A percentile compares a stretch with the other conserved stretches of the same genome.
Evolutionary conservation across 2,113 vertebrate genomes (phyloP).

Genomic region (Silurus asotus): DNA sequence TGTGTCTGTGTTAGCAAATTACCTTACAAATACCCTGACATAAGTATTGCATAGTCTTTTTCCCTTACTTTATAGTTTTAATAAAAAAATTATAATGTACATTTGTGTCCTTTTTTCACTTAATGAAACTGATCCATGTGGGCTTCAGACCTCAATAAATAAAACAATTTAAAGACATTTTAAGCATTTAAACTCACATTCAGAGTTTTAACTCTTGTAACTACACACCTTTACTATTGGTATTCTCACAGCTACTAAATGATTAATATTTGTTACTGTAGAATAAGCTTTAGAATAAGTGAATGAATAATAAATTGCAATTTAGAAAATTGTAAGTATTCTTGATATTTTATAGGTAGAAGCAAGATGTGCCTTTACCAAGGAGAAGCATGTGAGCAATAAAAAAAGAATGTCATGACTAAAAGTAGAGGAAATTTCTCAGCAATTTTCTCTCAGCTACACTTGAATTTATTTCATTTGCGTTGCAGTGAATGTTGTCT

Average conservation of each 20-base stretch:
- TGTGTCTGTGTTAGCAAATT: background rate
- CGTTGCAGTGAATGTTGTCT: background rate
- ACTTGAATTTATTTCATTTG: background rate
- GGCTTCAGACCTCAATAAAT: slow-evolving; percentile 13
- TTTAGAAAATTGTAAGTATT: background rate
- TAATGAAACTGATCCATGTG: background rate
- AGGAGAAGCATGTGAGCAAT: background rate
- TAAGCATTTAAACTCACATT: background rate
- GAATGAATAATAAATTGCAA: background rate
- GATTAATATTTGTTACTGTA: background rate
- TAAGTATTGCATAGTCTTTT: background rate
- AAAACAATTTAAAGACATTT: background rate
- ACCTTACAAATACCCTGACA: background rate
- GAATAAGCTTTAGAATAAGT: background rate
- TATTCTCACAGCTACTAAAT: background rate
- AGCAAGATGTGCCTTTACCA: background rate
- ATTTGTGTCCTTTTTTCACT: background rate
- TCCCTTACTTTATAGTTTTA: background rate
- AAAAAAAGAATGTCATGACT: background rate
- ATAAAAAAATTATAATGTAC: background rate
- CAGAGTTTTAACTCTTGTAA: background rate
- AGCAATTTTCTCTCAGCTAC: background rate
- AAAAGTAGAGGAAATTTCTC: background rate
- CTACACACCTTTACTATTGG: background rate
- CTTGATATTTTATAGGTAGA: background rate